phyloP scores from a whole-genome alignment of 2,888 invertebrate species.

The Caenorhabditis angaria region DNA sequence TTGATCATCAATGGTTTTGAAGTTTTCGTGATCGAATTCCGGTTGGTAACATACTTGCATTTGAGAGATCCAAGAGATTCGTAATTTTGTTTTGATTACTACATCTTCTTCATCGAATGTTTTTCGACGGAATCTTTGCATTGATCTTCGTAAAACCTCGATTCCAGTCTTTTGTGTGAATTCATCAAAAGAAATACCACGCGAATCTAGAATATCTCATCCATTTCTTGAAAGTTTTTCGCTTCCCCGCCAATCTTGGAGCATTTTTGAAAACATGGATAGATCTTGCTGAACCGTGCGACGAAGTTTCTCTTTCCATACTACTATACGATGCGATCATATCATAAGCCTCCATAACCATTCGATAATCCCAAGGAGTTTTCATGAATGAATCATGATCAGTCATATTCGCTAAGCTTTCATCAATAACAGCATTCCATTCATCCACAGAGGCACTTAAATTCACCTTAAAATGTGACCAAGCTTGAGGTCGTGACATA shows the following conservation, averaged over 20 bases:
- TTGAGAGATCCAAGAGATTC: slow-evolving; percentile 68
- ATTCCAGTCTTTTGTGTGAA: slow-evolving; percentile 65
- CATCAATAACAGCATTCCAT: slow-evolving; percentile 65
- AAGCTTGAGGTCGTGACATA: slow-evolving; percentile 67
- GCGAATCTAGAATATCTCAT: slow-evolving; percentile 56
- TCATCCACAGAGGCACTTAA: slow-evolving; percentile 55
- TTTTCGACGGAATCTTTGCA: slow-evolving; percentile 67
- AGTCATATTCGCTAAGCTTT: slow-evolving; percentile 64
- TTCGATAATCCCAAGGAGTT: slow-evolving; percentile 66
- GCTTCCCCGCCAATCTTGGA: slow-evolving; percentile 60
- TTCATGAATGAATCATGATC: slow-evolving; percentile 60
- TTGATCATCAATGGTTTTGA: slow-evolving; percentile 61
- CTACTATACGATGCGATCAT: slow-evolving; percentile 61
- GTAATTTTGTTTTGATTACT: slow-evolving; percentile 62
- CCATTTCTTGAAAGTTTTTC: slow-evolving; percentile 69
- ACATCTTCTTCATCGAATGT: slow-evolving; percentile 67
- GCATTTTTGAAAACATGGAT: slow-evolving; percentile 62
- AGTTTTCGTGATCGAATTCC: slow-evolving; percentile 62
- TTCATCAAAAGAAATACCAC: slow-evolving; percentile 65
- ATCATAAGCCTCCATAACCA: slow-evolving; percentile 69
- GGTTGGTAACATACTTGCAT: slow-evolving; percentile 71
- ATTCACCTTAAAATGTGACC: slow-evolving; percentile 69
- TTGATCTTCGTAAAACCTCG: slow-evolving; percentile 62
- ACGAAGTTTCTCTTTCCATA: slow-evolving; percentile 69
- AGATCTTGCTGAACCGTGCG: slow-evolving; percentile 62